Conservation (phyloP, 1,140 invertebrate genomes). For the Campodea augens region DNA sequence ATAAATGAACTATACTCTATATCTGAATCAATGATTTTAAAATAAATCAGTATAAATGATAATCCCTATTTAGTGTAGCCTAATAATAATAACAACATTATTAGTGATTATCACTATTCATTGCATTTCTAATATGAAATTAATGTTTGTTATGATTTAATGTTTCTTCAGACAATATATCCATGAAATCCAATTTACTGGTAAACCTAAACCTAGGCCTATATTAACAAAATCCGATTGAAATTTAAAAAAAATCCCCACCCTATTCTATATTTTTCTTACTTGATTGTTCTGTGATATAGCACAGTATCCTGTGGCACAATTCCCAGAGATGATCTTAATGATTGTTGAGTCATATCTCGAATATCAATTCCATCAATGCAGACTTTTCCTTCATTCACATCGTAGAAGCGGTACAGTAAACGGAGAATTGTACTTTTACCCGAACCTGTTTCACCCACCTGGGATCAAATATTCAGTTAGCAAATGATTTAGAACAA, state of each 20-base stretch:
- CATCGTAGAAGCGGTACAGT: constrained; percentile 37
- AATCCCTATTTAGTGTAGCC: too few species aligned
- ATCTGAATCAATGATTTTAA: too few species aligned
- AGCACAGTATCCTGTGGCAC: constrained; percentile 42
- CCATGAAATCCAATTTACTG: too few species aligned
- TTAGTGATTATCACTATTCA: too few species aligned
- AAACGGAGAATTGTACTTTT: constrained; percentile 37
- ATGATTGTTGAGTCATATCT: constrained; percentile 25
- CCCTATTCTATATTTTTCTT: too few species aligned
- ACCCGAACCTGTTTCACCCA: constrained; percentile 35
- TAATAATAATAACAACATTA: too few species aligned
- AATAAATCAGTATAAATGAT: too few species aligned
- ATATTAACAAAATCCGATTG: too few species aligned
- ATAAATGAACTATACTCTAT: too few species aligned
- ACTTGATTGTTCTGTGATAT: constrained; percentile 35
- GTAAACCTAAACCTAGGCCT: too few species aligned
- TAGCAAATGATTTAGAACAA: neutral
- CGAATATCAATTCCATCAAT: constrained; percentile 34
- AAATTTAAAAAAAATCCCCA: too few species aligned
- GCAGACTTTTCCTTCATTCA: constrained; percentile 27
- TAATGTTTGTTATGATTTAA: neutral
- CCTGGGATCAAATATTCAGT: constrained; percentile 14
- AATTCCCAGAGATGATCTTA: constrained; percentile 31
- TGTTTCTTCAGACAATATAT: neutral
- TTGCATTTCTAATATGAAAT: neutral